Conservation (phyloP, 2,888 invertebrate genomes). For the Plebejus melissa region DNA sequence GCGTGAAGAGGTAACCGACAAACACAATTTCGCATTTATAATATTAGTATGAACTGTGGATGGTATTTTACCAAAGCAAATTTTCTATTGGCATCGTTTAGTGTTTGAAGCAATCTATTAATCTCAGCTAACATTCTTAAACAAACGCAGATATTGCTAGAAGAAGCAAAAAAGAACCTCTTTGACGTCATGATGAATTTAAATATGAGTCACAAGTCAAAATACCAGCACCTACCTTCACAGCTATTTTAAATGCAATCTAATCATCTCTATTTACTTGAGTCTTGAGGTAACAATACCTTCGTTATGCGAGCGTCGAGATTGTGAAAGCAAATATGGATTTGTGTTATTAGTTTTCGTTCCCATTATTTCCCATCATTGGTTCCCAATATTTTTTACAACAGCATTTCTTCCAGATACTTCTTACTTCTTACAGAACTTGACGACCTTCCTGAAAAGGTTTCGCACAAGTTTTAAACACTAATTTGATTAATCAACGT, state of each 20-base stretch:
- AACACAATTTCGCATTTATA: too few species aligned
- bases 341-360: neutral
- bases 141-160: neutral
- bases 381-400: neutral
- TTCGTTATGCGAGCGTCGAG: neutral
- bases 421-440: too few species aligned
- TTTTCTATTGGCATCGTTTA: conserved; percentile 1
- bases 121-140: neutral
- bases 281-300: neutral
- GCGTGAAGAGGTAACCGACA: too few species aligned
- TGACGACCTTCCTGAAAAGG: too few species aligned
- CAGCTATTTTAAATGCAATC: conserved; percentile 11
- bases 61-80: neutral
- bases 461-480: neutral
- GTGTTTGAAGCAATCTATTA: neutral
- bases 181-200: conserved; percentile 34
- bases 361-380: neutral
- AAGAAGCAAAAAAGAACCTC: neutral
- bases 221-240: conserved; percentile 28
- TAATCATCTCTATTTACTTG: neutral
- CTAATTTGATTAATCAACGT: neutral
- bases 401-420: neutral
- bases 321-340: neutral
- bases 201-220: conserved; percentile 31
- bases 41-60: too few species aligned